A percentile compares a stretch with the other conserved stretches of the same genome.
These are phyloP conservation scores for Pomacea maculata DNA, from an alignment of 1,140 invertebrate genomes.

Conservation along the genomic window DNA sequence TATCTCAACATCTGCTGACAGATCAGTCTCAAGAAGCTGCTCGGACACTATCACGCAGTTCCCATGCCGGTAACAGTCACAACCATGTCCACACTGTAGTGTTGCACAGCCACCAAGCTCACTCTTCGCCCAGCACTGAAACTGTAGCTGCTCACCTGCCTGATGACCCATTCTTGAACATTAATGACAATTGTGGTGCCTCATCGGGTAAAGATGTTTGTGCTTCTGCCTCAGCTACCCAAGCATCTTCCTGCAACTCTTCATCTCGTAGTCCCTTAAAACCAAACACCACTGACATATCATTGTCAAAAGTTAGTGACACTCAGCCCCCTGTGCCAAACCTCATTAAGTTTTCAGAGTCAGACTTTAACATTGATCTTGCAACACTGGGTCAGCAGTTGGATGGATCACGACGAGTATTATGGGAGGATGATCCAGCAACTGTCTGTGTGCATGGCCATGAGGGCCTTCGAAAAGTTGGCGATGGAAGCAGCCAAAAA, in stretches of 20 bases:
- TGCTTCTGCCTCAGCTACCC: not conserved
- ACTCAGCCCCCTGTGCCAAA: conserved; percentile 23
- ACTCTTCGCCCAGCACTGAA: conserved; percentile 3
- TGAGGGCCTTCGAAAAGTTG: not conserved
- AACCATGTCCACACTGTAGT: not conserved
- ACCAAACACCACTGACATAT: no score
- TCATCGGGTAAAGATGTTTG: not conserved
- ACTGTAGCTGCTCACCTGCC: conserved; percentile 18
- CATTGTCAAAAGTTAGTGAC: not conserved
- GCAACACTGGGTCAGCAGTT: conserved; percentile 34
- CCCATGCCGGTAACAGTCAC: not conserved
- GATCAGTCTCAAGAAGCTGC: conserved; percentile 34
- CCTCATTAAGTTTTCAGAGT: conserved; percentile 19
- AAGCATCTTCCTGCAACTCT: not conserved
- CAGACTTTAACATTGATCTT: conserved; percentile 18
- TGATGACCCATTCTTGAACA: conserved; percentile 10
- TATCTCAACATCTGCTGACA: conserved; percentile 56
- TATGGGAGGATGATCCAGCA: conserved; percentile 47
- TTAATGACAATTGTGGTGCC: not conserved
- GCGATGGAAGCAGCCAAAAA: conserved; percentile 29
- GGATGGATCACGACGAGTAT: conserved; percentile 42
- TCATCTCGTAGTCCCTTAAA: not conserved
- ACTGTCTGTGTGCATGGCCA: not conserved
- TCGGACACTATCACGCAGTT: conserved; percentile 5
- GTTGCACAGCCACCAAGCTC: not conserved